Conservation (phyloP, 2,888 invertebrate genomes). For the Torymus auratus region DNA sequence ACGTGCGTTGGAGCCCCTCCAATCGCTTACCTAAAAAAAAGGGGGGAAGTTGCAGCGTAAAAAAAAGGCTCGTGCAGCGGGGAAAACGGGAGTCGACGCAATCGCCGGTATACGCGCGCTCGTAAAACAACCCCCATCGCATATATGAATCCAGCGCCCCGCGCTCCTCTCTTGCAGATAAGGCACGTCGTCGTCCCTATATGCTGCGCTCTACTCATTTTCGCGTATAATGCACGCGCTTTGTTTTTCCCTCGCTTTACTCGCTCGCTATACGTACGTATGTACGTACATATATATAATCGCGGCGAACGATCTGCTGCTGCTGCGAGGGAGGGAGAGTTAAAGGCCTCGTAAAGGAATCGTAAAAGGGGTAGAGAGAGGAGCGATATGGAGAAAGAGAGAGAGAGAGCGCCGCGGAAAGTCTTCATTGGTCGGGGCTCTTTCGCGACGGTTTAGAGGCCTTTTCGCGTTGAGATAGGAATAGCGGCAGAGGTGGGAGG, state of each 20-base stretch:
- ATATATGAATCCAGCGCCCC: conserved; percentile 13
- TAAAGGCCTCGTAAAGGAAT: conserved; percentile 49
- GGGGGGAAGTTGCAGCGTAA: too few relatives aligned
- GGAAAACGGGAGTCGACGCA: too few relatives aligned
- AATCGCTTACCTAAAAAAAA: too few relatives aligned
- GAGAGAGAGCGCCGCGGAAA: background rate
- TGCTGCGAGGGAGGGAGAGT: background rate
- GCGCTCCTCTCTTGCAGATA: conserved; percentile 10
- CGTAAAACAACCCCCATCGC: conserved; percentile 12
- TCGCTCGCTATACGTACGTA: background rate
- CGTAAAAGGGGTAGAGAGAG: conserved; percentile 28
- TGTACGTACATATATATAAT: conserved; percentile 2
- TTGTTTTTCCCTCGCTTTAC: too few relatives aligned
- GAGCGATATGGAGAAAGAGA: background rate
- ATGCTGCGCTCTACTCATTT: background rate
- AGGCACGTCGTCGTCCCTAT: conserved; percentile 30
- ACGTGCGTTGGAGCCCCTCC: too few relatives aligned
- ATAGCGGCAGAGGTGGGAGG: background rate
- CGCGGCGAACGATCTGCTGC: conserved; percentile 8
- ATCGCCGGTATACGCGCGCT: background rate
- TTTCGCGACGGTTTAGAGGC: conserved; percentile 17
- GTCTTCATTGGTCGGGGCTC: conserved; percentile 2
- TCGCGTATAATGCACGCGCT: background rate
- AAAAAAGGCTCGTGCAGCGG: too few relatives aligned
- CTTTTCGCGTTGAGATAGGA: conserved; percentile 21